Evolutionary conservation across 2,113 vertebrate species (phyloP).

Genomic region (Ictalurus punctatus): DNA sequence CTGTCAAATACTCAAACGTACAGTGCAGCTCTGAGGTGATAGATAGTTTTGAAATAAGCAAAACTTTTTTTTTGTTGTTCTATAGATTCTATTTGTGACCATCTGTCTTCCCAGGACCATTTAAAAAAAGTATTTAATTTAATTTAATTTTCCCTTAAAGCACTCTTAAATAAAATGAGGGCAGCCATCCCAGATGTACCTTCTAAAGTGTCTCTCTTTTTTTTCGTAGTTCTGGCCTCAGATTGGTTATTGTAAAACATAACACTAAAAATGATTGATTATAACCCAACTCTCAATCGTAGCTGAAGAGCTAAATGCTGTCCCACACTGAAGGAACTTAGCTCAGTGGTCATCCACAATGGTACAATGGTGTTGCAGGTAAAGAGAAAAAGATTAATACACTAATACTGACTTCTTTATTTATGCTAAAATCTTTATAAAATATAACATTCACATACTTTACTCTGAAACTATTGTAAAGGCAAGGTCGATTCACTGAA

Average conservation of each 20-base stretch:
- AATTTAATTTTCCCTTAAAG: neutral
- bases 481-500: too few species aligned
- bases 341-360: neutral
- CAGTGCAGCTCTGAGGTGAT: neutral
- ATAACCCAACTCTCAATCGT: neutral
- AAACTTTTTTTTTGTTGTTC: neutral
- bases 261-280: neutral
- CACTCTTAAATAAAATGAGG: neutral
- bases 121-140: too few species aligned
- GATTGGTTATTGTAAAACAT: neutral
- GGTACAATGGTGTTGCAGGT: neutral
- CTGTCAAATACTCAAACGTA: neutral
- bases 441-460: neutral
- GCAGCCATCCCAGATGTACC: neutral
- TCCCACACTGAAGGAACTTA: neutral
- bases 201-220: neutral
- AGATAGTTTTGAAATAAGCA: neutral
- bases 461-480: neutral
- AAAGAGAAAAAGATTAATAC: neutral
- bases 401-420: neutral
- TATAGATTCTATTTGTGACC: neutral
- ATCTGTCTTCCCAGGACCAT: neutral
- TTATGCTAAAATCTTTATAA: too few species aligned
- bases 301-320: neutral
- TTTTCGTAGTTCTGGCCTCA: neutral